Evolutionary conservation across 1,140 invertebrate genomes (phyloP), one percentile per base, ranked within the genome.

Genomic region (Drosophila murphyi): DNA sequence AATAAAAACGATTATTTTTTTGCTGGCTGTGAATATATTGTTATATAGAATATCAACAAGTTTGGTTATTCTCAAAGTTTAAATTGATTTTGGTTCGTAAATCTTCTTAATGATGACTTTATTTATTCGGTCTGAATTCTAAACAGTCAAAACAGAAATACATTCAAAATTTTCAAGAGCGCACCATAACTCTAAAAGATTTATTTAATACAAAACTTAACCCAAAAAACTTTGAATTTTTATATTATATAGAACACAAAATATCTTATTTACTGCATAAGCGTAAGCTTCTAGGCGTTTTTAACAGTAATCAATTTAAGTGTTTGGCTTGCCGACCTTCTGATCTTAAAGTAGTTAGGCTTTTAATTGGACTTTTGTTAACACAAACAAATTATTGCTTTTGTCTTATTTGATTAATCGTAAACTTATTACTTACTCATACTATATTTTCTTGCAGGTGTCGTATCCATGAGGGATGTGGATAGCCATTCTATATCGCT

Each of bases 401-500:
- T 31, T 65, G 37, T 20, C 6, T 20, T 32, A 48, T 7, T 10
- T 7, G 3, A 35, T n/a, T 39, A 12, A 6, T 37, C 28, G 6
- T 0, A 28, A 50, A 31, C 12, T n/a, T 28, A 3, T 10, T 3
- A 37, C 28, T 12, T n/a, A 35, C n/a, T 29, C 6, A 20, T 2
- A 12, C 1, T 1, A 4, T 5, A 5, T 20, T 45, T 20, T n/a
- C 5, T 88, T 93, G 3, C 77, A 96, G 97, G 97, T 55, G 96
- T 98, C 10, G 95, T 98, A 52, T 96, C 95, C 5, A 95, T 98
- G 92, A 96, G 97, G 74, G 93, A 94, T 45, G 93, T 94, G 10
- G 95, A 95, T 54, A 94, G 95, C 56, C 96, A 97, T 92, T 95
- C 94, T 55, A 96, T 98, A 48, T 95, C 95, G 1, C 93, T 99